Conservation (phyloP, 2,888 invertebrate genomes). For the Acanthosepion pharaonis region DNA sequence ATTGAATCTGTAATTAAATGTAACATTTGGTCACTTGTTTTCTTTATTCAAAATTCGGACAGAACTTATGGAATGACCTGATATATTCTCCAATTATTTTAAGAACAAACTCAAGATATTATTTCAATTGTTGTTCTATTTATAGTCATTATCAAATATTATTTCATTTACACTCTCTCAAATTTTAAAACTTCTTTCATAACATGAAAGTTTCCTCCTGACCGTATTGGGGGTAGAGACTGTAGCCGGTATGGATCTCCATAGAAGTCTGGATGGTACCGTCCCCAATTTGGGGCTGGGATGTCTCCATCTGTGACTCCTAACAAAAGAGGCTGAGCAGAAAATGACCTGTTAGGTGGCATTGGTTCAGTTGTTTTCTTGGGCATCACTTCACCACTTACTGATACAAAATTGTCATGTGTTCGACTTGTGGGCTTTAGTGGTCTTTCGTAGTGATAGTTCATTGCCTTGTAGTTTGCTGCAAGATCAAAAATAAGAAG, state of each 20-base stretch:
- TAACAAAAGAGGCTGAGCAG: conserved; percentile 60
- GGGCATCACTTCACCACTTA: conserved; percentile 67
- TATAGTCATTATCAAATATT: too few species aligned
- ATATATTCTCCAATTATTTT: background rate
- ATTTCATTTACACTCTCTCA: too few species aligned
- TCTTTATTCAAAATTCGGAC: too few species aligned
- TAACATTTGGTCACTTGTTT: too few species aligned
- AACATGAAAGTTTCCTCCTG: background rate
- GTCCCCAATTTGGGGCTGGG: conserved; percentile 71
- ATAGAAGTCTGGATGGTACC: conserved; percentile 71
- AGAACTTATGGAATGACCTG: too few species aligned
- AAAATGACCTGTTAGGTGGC: conserved; percentile 66
- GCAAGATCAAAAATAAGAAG: conserved; percentile 49
- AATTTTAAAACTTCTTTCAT: too few species aligned
- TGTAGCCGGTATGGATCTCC: conserved; percentile 68
- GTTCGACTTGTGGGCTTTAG: conserved; percentile 67
- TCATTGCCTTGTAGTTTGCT: conserved; percentile 69
- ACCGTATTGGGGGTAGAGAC: conserved; percentile 74
- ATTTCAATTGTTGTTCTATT: too few species aligned
- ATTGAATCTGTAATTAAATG: too few species aligned
- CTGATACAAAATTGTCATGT: conserved; percentile 65
- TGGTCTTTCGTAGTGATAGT: conserved; percentile 69
- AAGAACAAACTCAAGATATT: too few species aligned
- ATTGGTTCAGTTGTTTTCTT: conserved; percentile 65
- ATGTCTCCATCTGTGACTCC: conserved; percentile 67